Evolutionary conservation across 2,113 vertebrate genomes (phyloP).

Genomic region (Rhinopomastus cyanomelas): DNA sequence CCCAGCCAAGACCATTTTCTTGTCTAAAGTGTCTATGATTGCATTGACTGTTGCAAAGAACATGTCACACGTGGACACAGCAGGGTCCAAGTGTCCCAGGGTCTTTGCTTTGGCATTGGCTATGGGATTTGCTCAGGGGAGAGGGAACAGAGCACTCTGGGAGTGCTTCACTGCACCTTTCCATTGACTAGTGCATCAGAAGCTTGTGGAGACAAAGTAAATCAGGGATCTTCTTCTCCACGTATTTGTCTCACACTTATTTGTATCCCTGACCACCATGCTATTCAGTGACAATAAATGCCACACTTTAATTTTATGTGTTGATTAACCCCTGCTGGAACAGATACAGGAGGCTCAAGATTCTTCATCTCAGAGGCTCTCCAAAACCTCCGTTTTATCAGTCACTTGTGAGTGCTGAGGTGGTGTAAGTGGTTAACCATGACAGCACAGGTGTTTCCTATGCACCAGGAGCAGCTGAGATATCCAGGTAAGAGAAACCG

Average conservation of each 20-base stretch:
- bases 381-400: not conserved
- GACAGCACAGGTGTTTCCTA: rapidly evolving
- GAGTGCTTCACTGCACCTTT: not conserved
- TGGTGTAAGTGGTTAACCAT: not conserved
- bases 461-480: not conserved
- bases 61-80: not conserved
- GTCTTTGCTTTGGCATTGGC: not conserved
- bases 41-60: not conserved
- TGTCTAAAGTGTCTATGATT: not conserved
- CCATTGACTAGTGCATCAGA: not conserved
- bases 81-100: not conserved
- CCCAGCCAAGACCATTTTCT: not conserved
- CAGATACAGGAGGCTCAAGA: not conserved
- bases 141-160: not conserved
- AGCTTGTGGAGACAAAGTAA: not conserved
- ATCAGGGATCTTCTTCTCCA: not conserved
- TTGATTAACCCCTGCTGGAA: not conserved
- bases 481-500: not conserved
- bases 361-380: not conserved
- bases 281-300: not conserved
- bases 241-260: not conserved
- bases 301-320: not conserved
- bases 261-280: not conserved
- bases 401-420: not conserved
- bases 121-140: not conserved